Evolutionary conservation across 2,888 invertebrate species (phyloP).

Genomic region (Hylaea fasciaria): DNA sequence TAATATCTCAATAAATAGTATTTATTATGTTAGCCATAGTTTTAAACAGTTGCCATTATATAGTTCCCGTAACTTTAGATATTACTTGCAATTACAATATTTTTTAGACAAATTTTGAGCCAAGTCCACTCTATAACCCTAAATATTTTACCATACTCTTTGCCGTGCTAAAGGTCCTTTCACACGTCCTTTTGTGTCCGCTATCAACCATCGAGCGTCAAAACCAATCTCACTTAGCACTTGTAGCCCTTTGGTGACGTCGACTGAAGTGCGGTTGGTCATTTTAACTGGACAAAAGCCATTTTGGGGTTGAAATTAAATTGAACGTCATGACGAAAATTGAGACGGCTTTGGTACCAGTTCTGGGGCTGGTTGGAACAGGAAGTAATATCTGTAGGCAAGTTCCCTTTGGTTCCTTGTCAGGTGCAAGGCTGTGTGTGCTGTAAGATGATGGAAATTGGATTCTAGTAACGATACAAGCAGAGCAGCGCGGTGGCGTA

Average conservation of each 20-base stretch:
- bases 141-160: not conserved
- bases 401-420: not conserved
- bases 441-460: not conserved
- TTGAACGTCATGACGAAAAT: slow-evolving; percentile 36
- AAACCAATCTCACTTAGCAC: slow-evolving; percentile 40
- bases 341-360: slow-evolving; percentile 12
- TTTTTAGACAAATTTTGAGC: too few species aligned
- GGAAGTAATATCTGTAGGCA: slow-evolving; percentile 1
- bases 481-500: not conserved
- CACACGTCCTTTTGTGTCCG: slow-evolving; percentile 36
- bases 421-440: slow-evolving; percentile 5
- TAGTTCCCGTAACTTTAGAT: too few species aligned
- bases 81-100: too few species aligned
- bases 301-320: slow-evolving; percentile 34
- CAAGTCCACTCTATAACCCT: too few species aligned
- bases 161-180: slow-evolving; percentile 35
- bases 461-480: not conserved
- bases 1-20: too few species aligned
- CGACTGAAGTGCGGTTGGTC: slow-evolving; percentile 40
- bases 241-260: slow-evolving; percentile 34
- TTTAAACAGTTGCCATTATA: too few species aligned
- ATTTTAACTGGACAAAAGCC: slow-evolving; percentile 42
- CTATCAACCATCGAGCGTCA: slow-evolving; percentile 43
- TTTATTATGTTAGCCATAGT: too few species aligned
- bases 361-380: not conserved